These are phyloP conservation scores for Chromoteleia sp. DNA, from an alignment of 2,888 invertebrate species.

Conservation along the genomic window DNA sequence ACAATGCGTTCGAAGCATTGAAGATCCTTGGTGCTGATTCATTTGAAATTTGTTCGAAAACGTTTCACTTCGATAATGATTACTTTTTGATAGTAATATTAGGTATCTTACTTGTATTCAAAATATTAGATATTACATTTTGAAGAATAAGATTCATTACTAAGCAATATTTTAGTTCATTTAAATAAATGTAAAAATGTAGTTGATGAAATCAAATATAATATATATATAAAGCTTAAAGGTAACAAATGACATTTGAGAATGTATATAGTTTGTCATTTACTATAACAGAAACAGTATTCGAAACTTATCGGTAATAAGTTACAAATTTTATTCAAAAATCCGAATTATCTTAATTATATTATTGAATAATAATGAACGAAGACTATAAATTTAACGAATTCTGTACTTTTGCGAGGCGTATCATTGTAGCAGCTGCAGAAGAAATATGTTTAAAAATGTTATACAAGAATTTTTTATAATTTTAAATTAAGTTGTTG, in stretches of 20 bases:
- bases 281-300: not conserved
- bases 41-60: not conserved
- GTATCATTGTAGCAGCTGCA: not conserved
- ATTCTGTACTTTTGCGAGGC: not conserved
- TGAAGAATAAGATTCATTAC: too few relatives aligned
- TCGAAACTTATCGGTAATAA: slow-evolving; percentile 9
- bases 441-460: not conserved
- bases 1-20: not conserved
- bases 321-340: slow-evolving; percentile 14
- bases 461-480: not conserved
- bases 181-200: not conserved
- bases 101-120: too few relatives aligned
- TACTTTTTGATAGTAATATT: not conserved
- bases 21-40: slow-evolving; percentile 3
- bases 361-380: slow-evolving; percentile 11
- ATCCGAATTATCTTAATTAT: slow-evolving; percentile 26
- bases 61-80: not conserved
- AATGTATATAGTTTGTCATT: not conserved
- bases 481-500: too few relatives aligned
- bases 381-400: slow-evolving; percentile 22
- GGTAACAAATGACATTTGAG: too few relatives aligned
- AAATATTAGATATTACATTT: too few relatives aligned
- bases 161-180: too few relatives aligned
- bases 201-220: too few relatives aligned
- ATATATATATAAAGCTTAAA: too few relatives aligned